These are phyloP conservation scores for Gobiocypris rarus DNA, from an alignment of 2,113 vertebrate species.

Conservation along the genomic window DNA sequence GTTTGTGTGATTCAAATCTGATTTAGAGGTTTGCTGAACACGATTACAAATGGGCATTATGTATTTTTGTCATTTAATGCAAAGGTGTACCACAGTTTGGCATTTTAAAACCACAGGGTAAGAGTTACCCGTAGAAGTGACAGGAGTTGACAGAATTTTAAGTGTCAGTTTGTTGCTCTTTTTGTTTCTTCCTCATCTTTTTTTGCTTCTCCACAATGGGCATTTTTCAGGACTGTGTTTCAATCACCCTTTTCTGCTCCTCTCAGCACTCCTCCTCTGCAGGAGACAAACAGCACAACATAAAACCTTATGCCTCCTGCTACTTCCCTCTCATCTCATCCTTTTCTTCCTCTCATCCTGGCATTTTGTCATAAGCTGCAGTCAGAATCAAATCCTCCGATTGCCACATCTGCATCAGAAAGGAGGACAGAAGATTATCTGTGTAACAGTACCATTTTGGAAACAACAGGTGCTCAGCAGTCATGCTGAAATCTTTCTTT, in stretches of 20 bases:
- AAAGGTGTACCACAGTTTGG: neutral
- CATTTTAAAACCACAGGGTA: neutral
- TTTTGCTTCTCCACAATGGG: neutral
- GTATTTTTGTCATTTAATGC: neutral
- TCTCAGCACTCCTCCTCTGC: conserved; percentile 15
- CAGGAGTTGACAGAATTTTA: neutral
- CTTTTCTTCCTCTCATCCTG: conserved; percentile 15
- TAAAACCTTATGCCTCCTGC: conserved; percentile 23
- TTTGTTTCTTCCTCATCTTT: neutral
- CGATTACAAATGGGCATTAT: neutral
- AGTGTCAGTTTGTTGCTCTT: neutral
- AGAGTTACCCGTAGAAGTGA: neutral
- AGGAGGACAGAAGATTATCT: conserved; percentile 33
- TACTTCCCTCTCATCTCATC: conserved; percentile 4
- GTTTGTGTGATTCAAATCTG: conserved; percentile 25
- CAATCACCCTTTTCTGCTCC: conserved; percentile 18
- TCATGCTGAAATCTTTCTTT: neutral
- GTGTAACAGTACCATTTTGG: neutral
- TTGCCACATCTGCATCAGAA: conserved; percentile 28
- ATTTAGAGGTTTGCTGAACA: conserved; percentile 2
- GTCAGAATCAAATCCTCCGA: conserved; percentile 11
- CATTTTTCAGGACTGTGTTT: neutral
- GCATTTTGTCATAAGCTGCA: conserved; percentile 29
- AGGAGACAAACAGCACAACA: conserved; percentile 26
- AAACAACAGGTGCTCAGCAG: conserved; percentile 39